Evolutionary conservation across 2,113 vertebrate genomes (phyloP), one percentile per base, ranked within the genome.

Genomic region (Leptobrachium ailaonicum): DNA sequence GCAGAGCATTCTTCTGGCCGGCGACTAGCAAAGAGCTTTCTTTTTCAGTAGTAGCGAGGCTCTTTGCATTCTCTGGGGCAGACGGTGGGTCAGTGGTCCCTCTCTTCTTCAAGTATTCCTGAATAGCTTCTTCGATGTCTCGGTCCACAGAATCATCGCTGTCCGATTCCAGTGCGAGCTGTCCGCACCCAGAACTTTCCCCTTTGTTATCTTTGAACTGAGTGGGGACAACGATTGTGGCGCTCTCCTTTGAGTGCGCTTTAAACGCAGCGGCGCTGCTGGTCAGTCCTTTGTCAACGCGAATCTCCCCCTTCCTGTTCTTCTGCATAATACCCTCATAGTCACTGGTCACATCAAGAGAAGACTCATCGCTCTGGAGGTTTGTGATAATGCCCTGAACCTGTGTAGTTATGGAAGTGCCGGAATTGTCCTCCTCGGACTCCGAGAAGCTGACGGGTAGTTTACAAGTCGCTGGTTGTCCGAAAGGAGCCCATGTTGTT

Each of bases 81-180:
- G 83, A 67, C 0, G 11, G 1, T 0, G 86, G 77, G 4, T 80
- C 4, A 0, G 73, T 66, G 5, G 86, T 90, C 63, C 92, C 91
- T 84, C 92, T 98, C 42, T 97, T 92, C 86, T 95, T 97, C 76
- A 99, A 86, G 83, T 98, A 98, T 85, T 99, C 96, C 60, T 97
- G 93, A 86, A 99, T 99, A 32, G 98, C 98, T 80, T 97, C 94
- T 82, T 99, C 98, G 4, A 99, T 99, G 60, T 91, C 96, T 70
- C 96, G 82, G 87, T 99, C 96, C 75, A 98, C 95, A 0, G 97
- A 98, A 77, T 96, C 97, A 0, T 99, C 98, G 0, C 96, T 98
- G 80, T 99, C 97, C 0, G 95, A 94, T 43, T 95, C 94, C 0
- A 90, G 91, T 62, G 83, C 90, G 7, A 88, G 81, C 2, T 85